A percentile compares a stretch with the other conserved stretches of the same genome.
Evolutionary conservation across 2,797 vertebrate species (phyloP).

Genomic region (Garrulus glandarius): DNA sequence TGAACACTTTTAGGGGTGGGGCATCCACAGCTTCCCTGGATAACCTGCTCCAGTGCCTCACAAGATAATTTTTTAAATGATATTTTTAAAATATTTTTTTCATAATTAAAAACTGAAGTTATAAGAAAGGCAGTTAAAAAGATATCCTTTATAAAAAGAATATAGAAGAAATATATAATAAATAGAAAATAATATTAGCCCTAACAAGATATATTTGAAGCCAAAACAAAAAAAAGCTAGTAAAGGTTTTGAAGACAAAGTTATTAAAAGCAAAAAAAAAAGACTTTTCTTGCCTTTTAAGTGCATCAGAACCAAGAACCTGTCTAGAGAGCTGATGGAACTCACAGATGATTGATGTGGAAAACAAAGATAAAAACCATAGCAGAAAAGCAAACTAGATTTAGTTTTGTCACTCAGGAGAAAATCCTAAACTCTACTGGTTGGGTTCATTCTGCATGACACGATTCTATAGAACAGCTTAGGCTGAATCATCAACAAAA

Average conservation of each 20-base stretch:
- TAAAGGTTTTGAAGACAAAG: background rate
- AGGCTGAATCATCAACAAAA: background rate
- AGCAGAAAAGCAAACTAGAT: background rate
- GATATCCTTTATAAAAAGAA: background rate
- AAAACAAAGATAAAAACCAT: background rate
- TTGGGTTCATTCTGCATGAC: background rate
- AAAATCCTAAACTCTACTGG: background rate
- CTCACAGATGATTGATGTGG: background rate
- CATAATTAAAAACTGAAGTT: background rate
- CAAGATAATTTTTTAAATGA: rapidly evolving
- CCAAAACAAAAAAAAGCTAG: background rate
- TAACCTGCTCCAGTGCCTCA: background rate
- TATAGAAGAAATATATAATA: background rate
- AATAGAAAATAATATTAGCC: background rate
- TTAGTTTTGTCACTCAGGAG: background rate
- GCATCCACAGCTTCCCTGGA: background rate
- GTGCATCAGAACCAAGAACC: background rate
- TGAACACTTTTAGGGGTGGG: background rate
- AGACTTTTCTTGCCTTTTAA: background rate
- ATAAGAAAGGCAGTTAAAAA: background rate
- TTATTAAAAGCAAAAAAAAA: background rate
- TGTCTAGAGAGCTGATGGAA: background rate
- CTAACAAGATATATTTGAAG: background rate
- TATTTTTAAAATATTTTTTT: background rate
- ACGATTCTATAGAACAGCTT: background rate